Conservation (phyloP, 2,888 invertebrate species). For the Carabus problematicus region DNA sequence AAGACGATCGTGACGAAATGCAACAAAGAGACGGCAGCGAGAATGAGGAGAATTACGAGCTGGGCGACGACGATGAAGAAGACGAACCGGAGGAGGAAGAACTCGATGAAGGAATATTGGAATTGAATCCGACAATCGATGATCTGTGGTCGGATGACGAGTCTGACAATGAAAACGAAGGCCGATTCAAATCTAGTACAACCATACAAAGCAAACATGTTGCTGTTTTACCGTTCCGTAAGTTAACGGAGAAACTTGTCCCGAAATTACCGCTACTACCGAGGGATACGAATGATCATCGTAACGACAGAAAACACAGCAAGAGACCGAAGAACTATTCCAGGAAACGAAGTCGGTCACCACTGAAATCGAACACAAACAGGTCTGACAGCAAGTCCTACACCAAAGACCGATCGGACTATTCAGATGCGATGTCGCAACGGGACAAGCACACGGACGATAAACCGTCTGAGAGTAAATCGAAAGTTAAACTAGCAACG, state of each 20-base stretch:
- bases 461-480: slow-evolving; percentile 14
- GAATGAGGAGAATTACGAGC: slow-evolving; percentile 16
- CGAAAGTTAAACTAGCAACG: slow-evolving; percentile 42
- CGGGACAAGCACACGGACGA: slow-evolving; percentile 24
- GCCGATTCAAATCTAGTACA: slow-evolving; percentile 54
- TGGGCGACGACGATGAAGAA: slow-evolving; percentile 24
- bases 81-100: slow-evolving; percentile 45
- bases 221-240: slow-evolving; percentile 45
- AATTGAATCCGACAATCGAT: slow-evolving; percentile 52
- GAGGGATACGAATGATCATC: slow-evolving; percentile 11
- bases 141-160: slow-evolving; percentile 58
- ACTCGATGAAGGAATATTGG: slow-evolving; percentile 48
- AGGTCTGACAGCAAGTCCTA: slow-evolving; percentile 7
- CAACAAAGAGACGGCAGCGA: slow-evolving; percentile 22
- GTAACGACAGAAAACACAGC: slow-evolving; percentile 29
- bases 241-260: slow-evolving; percentile 42
- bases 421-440: slow-evolving; percentile 29
- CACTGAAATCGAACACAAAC: slow-evolving; percentile 20
- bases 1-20: slow-evolving; percentile 33
- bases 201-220: slow-evolving; percentile 43
- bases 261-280: slow-evolving; percentile 32
- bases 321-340: slow-evolving; percentile 13
- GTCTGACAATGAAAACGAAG: slow-evolving; percentile 57
- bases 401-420: slow-evolving; percentile 2
- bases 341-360: slow-evolving; percentile 20